phyloP scores from a whole-genome alignment of 2,797 vertebrate genomes.

The Luscinia megarhynchos region DNA sequence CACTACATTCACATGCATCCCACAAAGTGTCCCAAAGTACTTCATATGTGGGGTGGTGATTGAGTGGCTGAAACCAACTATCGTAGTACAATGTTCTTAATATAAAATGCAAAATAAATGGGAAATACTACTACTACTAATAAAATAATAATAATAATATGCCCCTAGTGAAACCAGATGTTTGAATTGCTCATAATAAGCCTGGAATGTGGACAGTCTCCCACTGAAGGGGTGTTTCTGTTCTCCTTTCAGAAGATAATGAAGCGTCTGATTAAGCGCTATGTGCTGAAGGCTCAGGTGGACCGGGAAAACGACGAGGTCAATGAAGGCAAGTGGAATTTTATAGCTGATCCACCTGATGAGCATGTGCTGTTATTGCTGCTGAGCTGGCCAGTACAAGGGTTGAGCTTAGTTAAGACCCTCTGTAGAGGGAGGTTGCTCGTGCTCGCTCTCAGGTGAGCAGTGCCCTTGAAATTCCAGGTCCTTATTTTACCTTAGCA shows the following conservation, averaged over 20 bases:
- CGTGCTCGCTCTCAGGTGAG: rapidly evolving
- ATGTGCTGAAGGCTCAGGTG: slow-evolving; percentile 96
- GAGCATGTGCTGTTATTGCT: background rate
- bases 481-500: background rate
- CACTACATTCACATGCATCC: background rate
- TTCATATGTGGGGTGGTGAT: rapidly evolving
- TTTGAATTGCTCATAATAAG: background rate
- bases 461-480: background rate
- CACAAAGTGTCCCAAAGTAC: background rate
- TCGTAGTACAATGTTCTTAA: no score
- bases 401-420: background rate
- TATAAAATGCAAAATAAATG: background rate
- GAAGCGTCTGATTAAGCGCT: slow-evolving; percentile 97
- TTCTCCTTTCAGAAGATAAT: slow-evolving; percentile 90
- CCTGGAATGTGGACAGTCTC: background rate
- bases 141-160: no score
- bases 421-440: background rate
- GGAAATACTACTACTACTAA: background rate
- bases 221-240: background rate
- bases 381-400: background rate
- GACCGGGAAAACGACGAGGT: slow-evolving; percentile 97
- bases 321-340: slow-evolving; percentile 89
- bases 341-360: background rate
- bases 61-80: background rate
- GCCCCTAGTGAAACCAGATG: background rate